A percentile compares a stretch with the other conserved stretches of the same genome.
Conservation (phyloP, 2,888 invertebrate species). For the Rhingia campestris region DNA sequence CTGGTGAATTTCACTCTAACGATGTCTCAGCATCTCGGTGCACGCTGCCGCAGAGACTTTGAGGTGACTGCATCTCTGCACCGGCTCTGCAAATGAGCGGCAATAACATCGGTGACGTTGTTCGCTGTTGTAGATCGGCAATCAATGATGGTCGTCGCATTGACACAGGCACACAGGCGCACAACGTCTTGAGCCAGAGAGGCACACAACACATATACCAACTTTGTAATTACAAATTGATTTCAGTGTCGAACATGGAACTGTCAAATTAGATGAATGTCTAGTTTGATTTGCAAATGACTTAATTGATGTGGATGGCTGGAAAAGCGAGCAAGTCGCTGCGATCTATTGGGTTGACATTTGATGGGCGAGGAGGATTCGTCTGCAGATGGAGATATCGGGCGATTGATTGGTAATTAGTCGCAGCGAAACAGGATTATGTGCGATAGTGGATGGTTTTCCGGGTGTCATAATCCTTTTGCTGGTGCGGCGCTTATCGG, state of each 20-base stretch:
- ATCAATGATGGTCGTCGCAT: conserved; percentile 71
- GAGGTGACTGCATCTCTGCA: conserved; percentile 55
- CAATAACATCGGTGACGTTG: conserved; percentile 73
- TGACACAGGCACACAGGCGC: conserved; percentile 55
- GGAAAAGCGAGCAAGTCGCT: conserved; percentile 63
- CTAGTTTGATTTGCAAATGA: conserved; percentile 74
- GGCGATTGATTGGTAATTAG: conserved; percentile 28
- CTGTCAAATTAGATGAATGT: conserved; percentile 75
- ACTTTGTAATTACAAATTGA: conserved; percentile 75
- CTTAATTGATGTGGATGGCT: conserved; percentile 72
- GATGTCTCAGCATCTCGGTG: conserved; percentile 37
- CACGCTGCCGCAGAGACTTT: conserved; percentile 47
- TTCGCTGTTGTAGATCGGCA: conserved; percentile 73
- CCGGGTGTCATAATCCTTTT: conserved; percentile 42
- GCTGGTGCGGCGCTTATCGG: neutral
- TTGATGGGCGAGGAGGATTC: conserved; percentile 31
- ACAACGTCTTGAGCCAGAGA: conserved; percentile 21
- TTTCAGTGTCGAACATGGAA: conserved; percentile 74
- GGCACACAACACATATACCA: conserved; percentile 39
- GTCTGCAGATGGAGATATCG: conserved; percentile 26
- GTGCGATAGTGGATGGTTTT: conserved; percentile 22
- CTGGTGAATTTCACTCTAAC: conserved; percentile 57
- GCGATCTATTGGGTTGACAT: conserved; percentile 54
- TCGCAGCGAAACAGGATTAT: conserved; percentile 10
- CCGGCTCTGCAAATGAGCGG: conserved; percentile 68